Evolutionary conservation across 2,888 invertebrate species (phyloP).

Genomic region (Parascotia fuliginaria): DNA sequence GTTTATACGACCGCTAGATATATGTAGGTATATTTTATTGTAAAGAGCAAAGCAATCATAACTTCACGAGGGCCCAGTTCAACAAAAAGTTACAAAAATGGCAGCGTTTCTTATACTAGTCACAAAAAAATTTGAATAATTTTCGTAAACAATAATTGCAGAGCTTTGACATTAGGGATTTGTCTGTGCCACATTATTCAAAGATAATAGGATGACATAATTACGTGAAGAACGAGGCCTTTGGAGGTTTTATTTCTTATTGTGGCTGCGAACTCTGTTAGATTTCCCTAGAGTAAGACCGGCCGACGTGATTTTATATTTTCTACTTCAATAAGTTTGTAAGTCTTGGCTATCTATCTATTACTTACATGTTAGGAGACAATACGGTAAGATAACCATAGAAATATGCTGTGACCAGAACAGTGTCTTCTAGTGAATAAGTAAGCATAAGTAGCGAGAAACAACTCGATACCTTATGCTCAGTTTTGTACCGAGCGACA

Average conservation of each 20-base stretch:
- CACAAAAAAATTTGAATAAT: conserved; percentile 6
- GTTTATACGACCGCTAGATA: too few relatives aligned
- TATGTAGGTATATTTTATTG: too few relatives aligned
- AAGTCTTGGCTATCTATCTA: neutral
- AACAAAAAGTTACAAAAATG: too few relatives aligned
- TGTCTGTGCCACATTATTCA: conserved; percentile 32
- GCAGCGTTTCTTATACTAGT: neutral
- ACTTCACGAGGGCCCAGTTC: too few relatives aligned
- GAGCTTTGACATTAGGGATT: conserved; percentile 16
- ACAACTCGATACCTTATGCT: too few relatives aligned
- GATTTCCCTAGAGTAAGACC: conserved; percentile 45
- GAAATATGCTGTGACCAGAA: too few relatives aligned
- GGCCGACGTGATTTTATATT: conserved; percentile 6
- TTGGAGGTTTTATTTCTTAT: conserved; percentile 40
- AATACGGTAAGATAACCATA: too few relatives aligned
- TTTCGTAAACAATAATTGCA: conserved; percentile 4
- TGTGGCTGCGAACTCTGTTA: conserved; percentile 35
- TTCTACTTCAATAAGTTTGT: conserved; percentile 23
- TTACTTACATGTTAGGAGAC: too few relatives aligned
- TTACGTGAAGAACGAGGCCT: conserved; percentile 30
- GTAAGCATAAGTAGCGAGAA: too few relatives aligned
- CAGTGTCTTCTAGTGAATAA: too few relatives aligned
- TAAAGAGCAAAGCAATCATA: too few relatives aligned
- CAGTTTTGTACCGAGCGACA: too few relatives aligned
- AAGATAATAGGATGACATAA: conserved; percentile 37